Evolutionary conservation across 2,113 vertebrate genomes (phyloP), one percentile per base, ranked within the genome.

Genomic region (Pavo muticus): DNA sequence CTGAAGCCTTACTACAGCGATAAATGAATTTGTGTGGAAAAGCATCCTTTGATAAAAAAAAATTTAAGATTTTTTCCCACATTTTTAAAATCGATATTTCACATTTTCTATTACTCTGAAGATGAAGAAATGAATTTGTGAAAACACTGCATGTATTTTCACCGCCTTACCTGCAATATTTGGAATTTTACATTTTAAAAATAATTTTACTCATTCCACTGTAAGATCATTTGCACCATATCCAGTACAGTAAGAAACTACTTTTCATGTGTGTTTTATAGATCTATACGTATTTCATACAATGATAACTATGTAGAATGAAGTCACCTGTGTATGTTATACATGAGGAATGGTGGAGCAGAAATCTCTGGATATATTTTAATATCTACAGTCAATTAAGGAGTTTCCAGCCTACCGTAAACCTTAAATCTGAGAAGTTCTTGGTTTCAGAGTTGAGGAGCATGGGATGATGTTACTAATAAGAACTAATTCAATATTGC

Each of bases 401-500:
- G 12, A 87, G 8, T 19, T 95, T 60, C 70, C 40, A 92, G 29
- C 9, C 65, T 50, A 12, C 24, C 64, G 37, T 64, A 69, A 23
- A 60, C 17, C 61, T 91, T 8, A 76, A 57, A 14, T 71, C 39
- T 84, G 59, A 87, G 76, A 68, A 90, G 37, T 27, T 78, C 61
- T 68, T 94, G 42, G 18, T 90, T 93, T 93, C 39, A 73, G 54
- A 82, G 3, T 20, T 48, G 48, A 91, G 87, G 72, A 85, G 76
- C 63, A 47, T 63, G 78, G 79, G 10, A 3, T 91, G 37, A 11
- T 82, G 85, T 84, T 85, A 84, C 92, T 95, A 95, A 87, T 94
- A 96, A 97, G 81, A 93, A 60, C n/a, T 54, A 70, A 37, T n/a
- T 82, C 78, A 74, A 12, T 74, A 60, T 40, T 87, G 6, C 52